Base-by-base conservation (phyloP, 2,888 invertebrate species). In the Listrodromus nycthemerus region DNA sequence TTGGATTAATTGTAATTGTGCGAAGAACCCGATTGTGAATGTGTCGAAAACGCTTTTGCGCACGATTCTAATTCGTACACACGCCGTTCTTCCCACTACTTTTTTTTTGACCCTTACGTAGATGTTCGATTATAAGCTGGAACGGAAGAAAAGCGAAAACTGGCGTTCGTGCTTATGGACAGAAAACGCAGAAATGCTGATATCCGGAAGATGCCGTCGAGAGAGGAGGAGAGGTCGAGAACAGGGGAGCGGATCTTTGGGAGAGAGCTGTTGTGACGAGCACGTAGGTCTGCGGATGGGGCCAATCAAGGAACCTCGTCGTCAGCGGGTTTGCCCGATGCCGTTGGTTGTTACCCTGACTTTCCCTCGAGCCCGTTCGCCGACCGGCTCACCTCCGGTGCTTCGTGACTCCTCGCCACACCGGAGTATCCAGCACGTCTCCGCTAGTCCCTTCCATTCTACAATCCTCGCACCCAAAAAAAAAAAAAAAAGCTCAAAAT, bases 271-370 rank as follows among this genome's bases (percentile, higher is more conserved):
- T 93, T 93, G 93, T 93, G 93, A 93, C 92, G 92, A 93, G 92
- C 93, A 93, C 93, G 93, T 93, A 93, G 92, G 87, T 90, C 90
- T 91, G 91, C 91, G 92, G 92, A 93, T 92, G 90, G 92, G 91
- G 91, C 91, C 92, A 93, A 93, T 93, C 93, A 92, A 91, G 91
- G 87, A 92, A 92, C 86, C 89, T 89, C 90, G 85, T 85, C 89
- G 91, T 93, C 92, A 92, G 93, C 92, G 89, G 88, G 87, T 92
- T 92, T 91, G 87, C 88, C 82, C 87, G 86, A 86, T 74, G 70
- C 71, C 90, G 85, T 86, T 88, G 89, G 90, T 92, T 91, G 91
- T 92, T 91, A 91, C 89, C 88, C 88, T 85, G 88, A 81, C 89
- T 87, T 87, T 87, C 81, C 88, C 87, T 85, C 86, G 88, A 88